Base-by-base conservation (phyloP, 2,113 vertebrate genomes). In the Cromileptes altivelis region DNA sequence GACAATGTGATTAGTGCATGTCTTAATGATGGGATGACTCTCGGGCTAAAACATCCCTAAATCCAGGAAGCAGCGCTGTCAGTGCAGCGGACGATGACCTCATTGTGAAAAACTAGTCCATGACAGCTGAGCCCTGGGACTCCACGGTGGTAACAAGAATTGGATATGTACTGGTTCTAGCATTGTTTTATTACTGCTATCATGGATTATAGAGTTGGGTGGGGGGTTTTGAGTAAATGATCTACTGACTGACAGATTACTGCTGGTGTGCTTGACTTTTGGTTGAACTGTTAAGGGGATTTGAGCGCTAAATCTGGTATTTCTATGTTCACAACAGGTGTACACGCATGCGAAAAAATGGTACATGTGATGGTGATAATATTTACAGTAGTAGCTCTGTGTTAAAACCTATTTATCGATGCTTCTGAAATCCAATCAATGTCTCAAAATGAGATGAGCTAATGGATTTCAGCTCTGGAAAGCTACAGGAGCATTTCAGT, bases 51-150 rank as follows among this genome's bases (percentile, higher is more conserved):
- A 74, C 45, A 68, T 63, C 50, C n/a, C 70, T 25, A 25, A 27
- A 64, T 69, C 8, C 49, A 61, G 47, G 53, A 76, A 70, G 55
- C 60, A 56, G 70, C 4, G 1, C 19, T 23, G 47, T 73, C 70
- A 75, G 21, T 6, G 37, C 55, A 63, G 56, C 4, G 11, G 58
- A 69, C n/a, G 17, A 78, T 81, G 73, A 85, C 78, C 78, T 85
- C 86, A 88, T 60, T 67, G 45, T 75, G 64, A 78, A 65, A 70
- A 84, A 77, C 50, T 45, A 69, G 55, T 56, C 33, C 50, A 65
- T 78, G 57, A 78, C 69, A 78, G 63, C 69, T 57, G 68, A 84
- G 75, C 11, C 9, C 14, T 55, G 64, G 52, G 80, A 80, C 33
- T 67, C 30, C 2, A 13, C 13, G 42, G 50, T 6, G 7, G 3